Evolutionary conservation across 2,113 vertebrate species (phyloP), one percentile per base, ranked within the genome.

Genomic region (Neoarius graeffei): DNA sequence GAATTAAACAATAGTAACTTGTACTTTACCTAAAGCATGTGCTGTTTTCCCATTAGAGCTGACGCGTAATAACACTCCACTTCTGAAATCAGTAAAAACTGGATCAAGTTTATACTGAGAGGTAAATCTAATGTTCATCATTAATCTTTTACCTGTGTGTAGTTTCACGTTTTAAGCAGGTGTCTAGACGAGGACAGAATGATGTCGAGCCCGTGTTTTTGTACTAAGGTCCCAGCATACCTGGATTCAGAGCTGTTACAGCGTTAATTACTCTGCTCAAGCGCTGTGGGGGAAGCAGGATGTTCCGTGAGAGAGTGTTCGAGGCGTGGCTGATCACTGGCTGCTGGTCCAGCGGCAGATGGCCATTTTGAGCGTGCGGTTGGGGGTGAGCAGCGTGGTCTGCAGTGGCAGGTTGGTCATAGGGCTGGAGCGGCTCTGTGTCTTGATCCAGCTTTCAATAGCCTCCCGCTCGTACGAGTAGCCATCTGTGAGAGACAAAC

Each of bases 391-490:
- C 79, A 95, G 62, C 1, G 95, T 93, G 0, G 97, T 97, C 86
- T 93, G 91, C 35, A 99, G 94, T 52, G 96, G 95, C 48, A 99
- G 95, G 90, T 99, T 99, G 1, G 98, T 99, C 98, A 99, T 99
- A 62, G 98, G 98, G 88, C 98, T 99, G 3, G 97, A 96, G 5
- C 95, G 96, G 91, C 96, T 97, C 91, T 96, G 97, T 0, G 87
- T 97, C 92, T 89, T 94, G 91, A 99, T 95, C 98, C 98, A 99
- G 3, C 93, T 96, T 91, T 98, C 96, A 42, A 99, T 97, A 48
- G 98, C 98, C 73, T 96, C 96, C 84, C 95, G 96, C 93, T 99
- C 98, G 76, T 99, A 99, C 0, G 98, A 99, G 91, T 97, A 99
- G 42, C 98, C 98, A 92, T 99, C 98, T 99, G 90, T 5, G 30